Evolutionary conservation across 1,140 invertebrate genomes (phyloP).

Genomic region (Pseudomyrmex dendroicus): DNA sequence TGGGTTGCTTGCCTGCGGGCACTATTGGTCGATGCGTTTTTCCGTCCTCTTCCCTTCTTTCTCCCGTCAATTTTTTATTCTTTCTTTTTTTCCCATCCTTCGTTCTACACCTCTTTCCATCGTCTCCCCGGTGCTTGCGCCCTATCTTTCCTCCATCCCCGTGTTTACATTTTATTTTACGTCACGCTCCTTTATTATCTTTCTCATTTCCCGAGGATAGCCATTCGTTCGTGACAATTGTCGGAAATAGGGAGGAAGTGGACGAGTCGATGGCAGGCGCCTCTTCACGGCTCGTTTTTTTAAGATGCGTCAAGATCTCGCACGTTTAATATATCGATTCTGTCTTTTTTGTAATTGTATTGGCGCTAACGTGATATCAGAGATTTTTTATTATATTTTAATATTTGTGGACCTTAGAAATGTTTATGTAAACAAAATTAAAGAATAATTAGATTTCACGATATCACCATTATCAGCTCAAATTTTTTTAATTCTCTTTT

Average conservation of each 20-base stretch:
- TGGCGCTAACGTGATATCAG: background rate
- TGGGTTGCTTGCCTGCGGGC: slow-evolving; percentile 80
- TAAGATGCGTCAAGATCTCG: slow-evolving; percentile 41
- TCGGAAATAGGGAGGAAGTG: slow-evolving; percentile 72
- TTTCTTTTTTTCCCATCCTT: slow-evolving; percentile 44
- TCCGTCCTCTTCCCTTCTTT: slow-evolving; percentile 65
- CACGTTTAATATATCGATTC: slow-evolving; percentile 37
- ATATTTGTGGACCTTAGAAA: background rate
- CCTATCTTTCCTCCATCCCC: slow-evolving; percentile 29
- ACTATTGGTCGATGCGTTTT: slow-evolving; percentile 81
- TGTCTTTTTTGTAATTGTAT: slow-evolving; percentile 32
- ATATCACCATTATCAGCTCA: too few relatives aligned
- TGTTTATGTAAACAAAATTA: background rate
- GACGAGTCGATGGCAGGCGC: slow-evolving; percentile 69
- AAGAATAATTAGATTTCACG: background rate
- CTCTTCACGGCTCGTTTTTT: slow-evolving; percentile 66
- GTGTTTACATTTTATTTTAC: slow-evolving; percentile 80
- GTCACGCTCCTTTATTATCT: slow-evolving; percentile 77
- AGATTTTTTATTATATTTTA: background rate
- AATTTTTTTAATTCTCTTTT: slow-evolving; percentile 55
- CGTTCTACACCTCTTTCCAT: slow-evolving; percentile 52
- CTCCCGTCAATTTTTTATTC: slow-evolving; percentile 49
- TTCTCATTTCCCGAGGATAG: slow-evolving; percentile 74
- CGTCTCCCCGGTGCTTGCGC: slow-evolving; percentile 44
- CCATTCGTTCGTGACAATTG: slow-evolving; percentile 74